Evolutionary conservation across 2,797 vertebrate genomes (phyloP).

Genomic region (Heliangelus exortis): DNA sequence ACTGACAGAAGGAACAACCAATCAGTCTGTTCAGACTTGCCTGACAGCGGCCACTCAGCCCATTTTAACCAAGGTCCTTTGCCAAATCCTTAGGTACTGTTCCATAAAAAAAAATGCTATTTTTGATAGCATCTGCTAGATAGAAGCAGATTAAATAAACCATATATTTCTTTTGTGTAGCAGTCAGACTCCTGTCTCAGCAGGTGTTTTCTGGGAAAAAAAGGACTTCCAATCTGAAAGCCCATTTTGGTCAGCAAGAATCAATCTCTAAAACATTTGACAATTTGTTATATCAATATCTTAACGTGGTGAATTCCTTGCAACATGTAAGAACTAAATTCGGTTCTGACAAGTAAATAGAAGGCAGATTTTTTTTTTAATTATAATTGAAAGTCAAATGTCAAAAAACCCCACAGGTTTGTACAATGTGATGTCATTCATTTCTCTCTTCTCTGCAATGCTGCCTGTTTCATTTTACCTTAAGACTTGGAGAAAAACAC

Average conservation of each 20-base stretch:
- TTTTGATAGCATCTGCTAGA: slow-evolving; percentile 67
- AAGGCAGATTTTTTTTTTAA: slow-evolving; percentile 67
- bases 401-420: slow-evolving; percentile 63
- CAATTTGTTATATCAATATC: slow-evolving; percentile 78
- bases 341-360: slow-evolving; percentile 71
- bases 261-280: slow-evolving; percentile 75
- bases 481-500: not conserved
- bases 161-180: slow-evolving; percentile 64
- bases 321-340: slow-evolving; percentile 63
- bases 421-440: slow-evolving; percentile 49
- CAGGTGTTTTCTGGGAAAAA: slow-evolving; percentile 63
- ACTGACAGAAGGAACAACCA: slow-evolving; percentile 72
- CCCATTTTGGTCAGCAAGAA: slow-evolving; percentile 75
- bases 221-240: slow-evolving; percentile 72
- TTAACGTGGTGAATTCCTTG: slow-evolving; percentile 61
- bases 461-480: slow-evolving; percentile 58
- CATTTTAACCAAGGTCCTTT: slow-evolving; percentile 59
- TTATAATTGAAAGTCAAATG: slow-evolving; percentile 60
- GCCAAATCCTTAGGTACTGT: slow-evolving; percentile 73
- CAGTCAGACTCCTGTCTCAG: slow-evolving; percentile 75
- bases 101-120: slow-evolving; percentile 55
- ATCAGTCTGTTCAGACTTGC: slow-evolving; percentile 68
- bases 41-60: slow-evolving; percentile 50
- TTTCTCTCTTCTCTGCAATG: slow-evolving; percentile 34
- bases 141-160: slow-evolving; percentile 62